Evolutionary conservation across 2,797 vertebrate species (phyloP).

Genomic region (Champsocephalus gunnari): DNA sequence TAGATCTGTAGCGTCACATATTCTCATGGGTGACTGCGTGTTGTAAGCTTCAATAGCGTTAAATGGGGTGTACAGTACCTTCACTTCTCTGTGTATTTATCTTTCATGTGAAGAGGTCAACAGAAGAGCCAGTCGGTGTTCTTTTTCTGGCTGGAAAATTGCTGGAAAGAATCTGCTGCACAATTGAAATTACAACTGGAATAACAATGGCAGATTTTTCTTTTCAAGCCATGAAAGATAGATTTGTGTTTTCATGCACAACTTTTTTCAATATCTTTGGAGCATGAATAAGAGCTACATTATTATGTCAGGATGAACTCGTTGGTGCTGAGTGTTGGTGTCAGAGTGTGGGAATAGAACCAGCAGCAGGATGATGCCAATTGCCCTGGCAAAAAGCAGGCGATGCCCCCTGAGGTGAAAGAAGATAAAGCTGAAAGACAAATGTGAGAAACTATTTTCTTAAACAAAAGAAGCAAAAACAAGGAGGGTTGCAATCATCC

Average conservation of each 20-base stretch:
- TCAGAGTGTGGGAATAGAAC: slow-evolving; percentile 13
- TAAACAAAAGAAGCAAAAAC: neutral
- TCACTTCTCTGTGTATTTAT: slow-evolving; percentile 43
- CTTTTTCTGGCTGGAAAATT: slow-evolving; percentile 13
- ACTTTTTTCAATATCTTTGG: neutral
- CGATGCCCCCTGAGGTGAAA: slow-evolving; percentile 8
- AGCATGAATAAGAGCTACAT: no score
- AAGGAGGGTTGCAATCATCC: neutral
- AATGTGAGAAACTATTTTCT: slow-evolving; percentile 1
- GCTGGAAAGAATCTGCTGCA: neutral
- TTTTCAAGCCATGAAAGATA: neutral
- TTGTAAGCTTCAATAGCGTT: slow-evolving; percentile 46
- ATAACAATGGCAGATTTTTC: neutral
- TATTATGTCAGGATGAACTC: no score
- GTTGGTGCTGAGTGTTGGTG: neutral
- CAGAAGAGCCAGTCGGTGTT: slow-evolving; percentile 43
- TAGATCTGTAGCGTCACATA: slow-evolving; percentile 50
- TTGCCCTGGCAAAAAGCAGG: slow-evolving; percentile 20
- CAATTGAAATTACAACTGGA: neutral
- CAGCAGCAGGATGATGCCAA: slow-evolving; percentile 7
- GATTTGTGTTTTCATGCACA: neutral
- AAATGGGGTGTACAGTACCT: slow-evolving; percentile 52
- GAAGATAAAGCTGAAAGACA: slow-evolving; percentile 4
- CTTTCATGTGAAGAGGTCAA: slow-evolving; percentile 45
- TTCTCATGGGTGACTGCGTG: slow-evolving; percentile 60